Conservation (phyloP, 2,888 invertebrate species). For the Acronicta leporina region DNA sequence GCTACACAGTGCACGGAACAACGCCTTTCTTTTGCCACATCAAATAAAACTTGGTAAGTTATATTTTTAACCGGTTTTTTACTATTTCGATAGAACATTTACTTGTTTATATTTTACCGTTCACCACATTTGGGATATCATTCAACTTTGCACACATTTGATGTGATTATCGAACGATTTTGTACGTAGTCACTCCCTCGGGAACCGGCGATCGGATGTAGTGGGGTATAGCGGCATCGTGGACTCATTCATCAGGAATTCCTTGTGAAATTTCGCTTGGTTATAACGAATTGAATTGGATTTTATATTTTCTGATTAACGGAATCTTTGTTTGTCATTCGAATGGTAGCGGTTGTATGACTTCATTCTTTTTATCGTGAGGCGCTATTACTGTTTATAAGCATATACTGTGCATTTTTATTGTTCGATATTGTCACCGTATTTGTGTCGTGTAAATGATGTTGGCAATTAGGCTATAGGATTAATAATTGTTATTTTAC, state of each 20-base stretch:
- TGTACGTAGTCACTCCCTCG: conserved; percentile 54
- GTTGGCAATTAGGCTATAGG: conserved; percentile 21
- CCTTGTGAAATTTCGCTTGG: conserved; percentile 23
- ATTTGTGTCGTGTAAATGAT: conserved; percentile 28
- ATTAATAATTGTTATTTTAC: conserved; percentile 20
- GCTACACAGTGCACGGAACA: conserved; percentile 72
- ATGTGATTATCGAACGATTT: conserved; percentile 40
- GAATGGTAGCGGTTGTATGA: conserved; percentile 70
- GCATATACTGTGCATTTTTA: conserved; percentile 35
- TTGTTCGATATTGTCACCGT: conserved; percentile 36
- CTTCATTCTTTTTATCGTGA: conserved; percentile 62
- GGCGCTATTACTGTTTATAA: conserved; percentile 14
- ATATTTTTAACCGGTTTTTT: conserved; percentile 48
- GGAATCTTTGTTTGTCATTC: conserved; percentile 60
- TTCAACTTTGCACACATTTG: conserved; percentile 26
- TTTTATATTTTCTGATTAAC: conserved; percentile 58
- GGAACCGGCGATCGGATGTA: conserved; percentile 64
- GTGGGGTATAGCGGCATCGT: conserved; percentile 53
- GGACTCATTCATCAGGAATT: conserved; percentile 64
- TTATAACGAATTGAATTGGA: conserved; percentile 31
- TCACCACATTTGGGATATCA: conserved; percentile 10
- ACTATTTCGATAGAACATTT: conserved; percentile 28
- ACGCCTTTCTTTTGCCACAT: conserved; percentile 60
- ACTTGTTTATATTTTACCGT: conserved; percentile 17
- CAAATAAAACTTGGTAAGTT: conserved; percentile 77